phyloP scores from a whole-genome alignment of 2,888 invertebrate genomes.

The Drosophila tripunctata region DNA sequence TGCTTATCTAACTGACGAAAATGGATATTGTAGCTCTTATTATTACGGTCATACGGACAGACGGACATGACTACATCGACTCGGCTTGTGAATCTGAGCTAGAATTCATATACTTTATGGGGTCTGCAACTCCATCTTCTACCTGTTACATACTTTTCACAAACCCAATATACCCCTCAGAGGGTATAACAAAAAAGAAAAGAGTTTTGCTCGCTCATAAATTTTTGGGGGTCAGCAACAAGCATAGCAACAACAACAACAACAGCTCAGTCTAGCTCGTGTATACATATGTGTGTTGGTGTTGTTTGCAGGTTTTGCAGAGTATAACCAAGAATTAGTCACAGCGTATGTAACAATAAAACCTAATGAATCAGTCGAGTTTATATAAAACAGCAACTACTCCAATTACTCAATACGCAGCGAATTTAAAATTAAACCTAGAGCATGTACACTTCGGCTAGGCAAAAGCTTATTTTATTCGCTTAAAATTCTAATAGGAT shows the following conservation, averaged over 20 bases:
- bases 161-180: too few relatives aligned
- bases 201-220: slow-evolving; percentile 44
- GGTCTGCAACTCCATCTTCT: too few relatives aligned
- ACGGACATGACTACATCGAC: too few relatives aligned
- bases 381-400: not conserved
- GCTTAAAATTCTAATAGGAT: not conserved
- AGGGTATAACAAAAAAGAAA: too few relatives aligned
- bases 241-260: slow-evolving; percentile 12
- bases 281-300: slow-evolving; percentile 22
- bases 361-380: not conserved
- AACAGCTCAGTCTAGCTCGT: slow-evolving; percentile 28
- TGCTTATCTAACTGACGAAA: too few relatives aligned
- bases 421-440: not conserved
- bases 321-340: not conserved
- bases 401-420: not conserved
- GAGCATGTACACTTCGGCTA: slow-evolving; percentile 36
- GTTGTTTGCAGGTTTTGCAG: slow-evolving; percentile 40
- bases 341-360: not conserved
- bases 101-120: too few relatives aligned
- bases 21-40: too few relatives aligned
- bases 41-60: too few relatives aligned
- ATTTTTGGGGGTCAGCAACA: slow-evolving; percentile 52
- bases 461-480: slow-evolving; percentile 8
- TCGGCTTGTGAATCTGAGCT: too few relatives aligned
- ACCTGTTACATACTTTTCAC: too few relatives aligned